Percentiles rank a stretch among this genome's conserved stretches.
Conservation (phyloP, 1,140 invertebrate species). For the Ceratoteleas bidentatus region DNA sequence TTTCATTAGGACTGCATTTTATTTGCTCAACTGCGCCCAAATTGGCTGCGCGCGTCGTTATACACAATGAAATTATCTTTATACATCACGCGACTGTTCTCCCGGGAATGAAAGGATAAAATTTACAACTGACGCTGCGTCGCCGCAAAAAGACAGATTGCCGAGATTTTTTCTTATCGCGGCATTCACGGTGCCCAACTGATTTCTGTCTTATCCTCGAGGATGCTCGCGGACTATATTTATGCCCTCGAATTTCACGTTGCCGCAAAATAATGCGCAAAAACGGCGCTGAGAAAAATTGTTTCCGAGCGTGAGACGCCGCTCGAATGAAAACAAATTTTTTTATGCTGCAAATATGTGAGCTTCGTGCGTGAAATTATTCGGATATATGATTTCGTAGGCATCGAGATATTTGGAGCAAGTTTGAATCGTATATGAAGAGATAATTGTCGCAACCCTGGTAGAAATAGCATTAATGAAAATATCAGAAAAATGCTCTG, state of each 20-base stretch:
- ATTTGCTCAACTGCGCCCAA: slow-evolving; percentile 26
- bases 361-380: too few relatives aligned
- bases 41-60: slow-evolving; percentile 11
- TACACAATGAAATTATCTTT: slow-evolving; percentile 41
- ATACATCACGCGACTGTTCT: slow-evolving; percentile 42
- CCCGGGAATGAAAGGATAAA: slow-evolving; percentile 32
- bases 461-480: too few relatives aligned
- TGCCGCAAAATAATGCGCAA: not conserved
- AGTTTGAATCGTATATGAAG: not conserved
- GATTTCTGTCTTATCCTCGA: slow-evolving; percentile 29
- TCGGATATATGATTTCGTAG: too few relatives aligned
- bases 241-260: not conserved
- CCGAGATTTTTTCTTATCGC: slow-evolving; percentile 38
- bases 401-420: too few relatives aligned
- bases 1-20: slow-evolving; percentile 25
- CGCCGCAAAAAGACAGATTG: slow-evolving; percentile 39
- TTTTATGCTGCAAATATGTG: too few relatives aligned
- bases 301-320: not conserved
- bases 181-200: slow-evolving; percentile 32
- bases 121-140: slow-evolving; percentile 37
- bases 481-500: too few relatives aligned
- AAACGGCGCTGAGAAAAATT: not conserved
- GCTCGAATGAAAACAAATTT: too few relatives aligned
- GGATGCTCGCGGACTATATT: not conserved
- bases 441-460: too few relatives aligned